These are phyloP conservation scores for Myathropa florea DNA, from an alignment of 2,888 invertebrate genomes.

Conservation along the genomic window DNA sequence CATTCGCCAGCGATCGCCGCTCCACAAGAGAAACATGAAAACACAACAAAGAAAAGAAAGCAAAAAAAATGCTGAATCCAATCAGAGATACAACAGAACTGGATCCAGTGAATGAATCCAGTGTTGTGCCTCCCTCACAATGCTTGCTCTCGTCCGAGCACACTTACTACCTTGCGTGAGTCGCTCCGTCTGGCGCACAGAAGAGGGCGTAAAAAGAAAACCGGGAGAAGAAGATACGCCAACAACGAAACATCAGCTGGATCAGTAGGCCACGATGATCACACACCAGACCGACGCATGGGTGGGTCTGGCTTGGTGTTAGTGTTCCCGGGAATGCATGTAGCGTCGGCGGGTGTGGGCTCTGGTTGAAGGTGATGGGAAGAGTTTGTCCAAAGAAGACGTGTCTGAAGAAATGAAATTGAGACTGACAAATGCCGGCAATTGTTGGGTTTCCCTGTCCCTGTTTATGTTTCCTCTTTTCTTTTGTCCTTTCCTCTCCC, in stretches of 20 bases:
- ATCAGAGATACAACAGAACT: conserved; percentile 21
- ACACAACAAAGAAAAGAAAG: conserved; percentile 21
- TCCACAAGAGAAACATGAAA: conserved; percentile 20
- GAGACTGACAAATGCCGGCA: conserved; percentile 60
- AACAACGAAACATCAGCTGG: conserved; percentile 60
- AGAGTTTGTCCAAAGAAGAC: conserved; percentile 37
- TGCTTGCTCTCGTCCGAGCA: not conserved
- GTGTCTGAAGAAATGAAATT: conserved; percentile 6
- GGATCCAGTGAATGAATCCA: conserved; percentile 50
- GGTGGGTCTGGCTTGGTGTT: conserved; percentile 16
- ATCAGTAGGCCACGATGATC: conserved; percentile 66
- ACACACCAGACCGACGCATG: conserved; percentile 31
- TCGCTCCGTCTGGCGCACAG: not conserved
- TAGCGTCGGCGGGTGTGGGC: conserved; percentile 15
- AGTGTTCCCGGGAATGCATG: conserved; percentile 40
- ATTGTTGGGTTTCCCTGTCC: conserved; percentile 54
- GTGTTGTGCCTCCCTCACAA: conserved; percentile 19
- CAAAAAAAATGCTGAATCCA: not conserved
- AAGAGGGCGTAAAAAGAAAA: conserved; percentile 12
- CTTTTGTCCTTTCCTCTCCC: conserved; percentile 23
- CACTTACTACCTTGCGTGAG: not conserved
- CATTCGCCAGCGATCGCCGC: conserved; percentile 30
- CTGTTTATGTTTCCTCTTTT: conserved; percentile 11
- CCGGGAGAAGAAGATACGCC: conserved; percentile 24
- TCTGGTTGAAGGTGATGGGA: not conserved